These are phyloP conservation scores for Campoletis raptor DNA, from an alignment of 2,888 invertebrate species.

Conservation along the genomic window DNA sequence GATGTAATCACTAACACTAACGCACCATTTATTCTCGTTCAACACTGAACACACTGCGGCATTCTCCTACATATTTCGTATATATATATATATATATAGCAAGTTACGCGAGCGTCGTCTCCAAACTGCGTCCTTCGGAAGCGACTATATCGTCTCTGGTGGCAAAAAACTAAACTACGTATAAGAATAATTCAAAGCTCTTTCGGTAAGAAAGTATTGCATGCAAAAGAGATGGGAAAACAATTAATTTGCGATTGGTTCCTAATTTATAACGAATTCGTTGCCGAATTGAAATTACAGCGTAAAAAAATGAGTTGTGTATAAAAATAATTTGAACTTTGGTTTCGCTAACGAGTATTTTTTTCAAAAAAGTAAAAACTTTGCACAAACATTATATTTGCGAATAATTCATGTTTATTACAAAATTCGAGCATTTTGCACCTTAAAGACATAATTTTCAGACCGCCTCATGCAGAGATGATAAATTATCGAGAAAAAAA, in stretches of 20 bases:
- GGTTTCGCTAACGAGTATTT: too few species aligned
- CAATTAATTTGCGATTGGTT: too few species aligned
- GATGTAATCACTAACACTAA: conserved; percentile 29
- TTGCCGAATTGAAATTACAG: too few species aligned
- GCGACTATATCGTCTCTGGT: neutral
- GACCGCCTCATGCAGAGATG: neutral
- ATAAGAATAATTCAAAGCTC: neutral
- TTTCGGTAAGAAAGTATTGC: neutral
- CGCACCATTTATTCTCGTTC: neutral
- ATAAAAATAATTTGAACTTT: neutral
- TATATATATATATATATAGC: conserved; percentile 5
- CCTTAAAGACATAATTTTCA: neutral
- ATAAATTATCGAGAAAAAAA: conserved; percentile 4
- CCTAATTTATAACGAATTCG: too few species aligned
- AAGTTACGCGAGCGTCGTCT: conserved; percentile 15
- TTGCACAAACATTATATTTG: neutral
- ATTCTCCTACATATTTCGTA: conserved; percentile 13
- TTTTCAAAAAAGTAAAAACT: neutral
- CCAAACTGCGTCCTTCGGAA: neutral
- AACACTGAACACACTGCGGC: conserved; percentile 41
- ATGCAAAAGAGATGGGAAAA: too few species aligned
- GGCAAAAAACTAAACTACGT: neutral
- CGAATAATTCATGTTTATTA: neutral
- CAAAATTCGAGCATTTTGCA: neutral
- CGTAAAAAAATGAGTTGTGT: neutral